Base-by-base conservation (phyloP, 2,113 vertebrate genomes). In the Gadus macrocephalus region DNA sequence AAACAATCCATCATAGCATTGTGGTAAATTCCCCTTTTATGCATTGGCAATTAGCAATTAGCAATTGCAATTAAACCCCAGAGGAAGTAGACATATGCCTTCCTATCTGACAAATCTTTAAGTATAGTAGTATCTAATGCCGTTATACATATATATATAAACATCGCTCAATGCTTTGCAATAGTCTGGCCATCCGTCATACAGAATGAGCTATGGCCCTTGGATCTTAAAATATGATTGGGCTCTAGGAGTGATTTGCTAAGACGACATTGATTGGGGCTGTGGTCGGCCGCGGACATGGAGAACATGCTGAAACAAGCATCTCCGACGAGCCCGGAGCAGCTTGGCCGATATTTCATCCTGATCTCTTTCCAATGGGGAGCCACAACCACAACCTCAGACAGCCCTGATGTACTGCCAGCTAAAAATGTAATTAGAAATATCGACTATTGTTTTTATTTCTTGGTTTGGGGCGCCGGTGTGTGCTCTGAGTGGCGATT, bases 291-390 rank as follows among this genome's bases (percentile, higher is more conserved):
- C 68, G 85, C 75, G 79, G 83, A 82, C 86, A 82, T 76, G 84
- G 76, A 69, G 82, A 90, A 88, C 76, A 84, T 89, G 89, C 89
- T 92, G 87, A 91, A 88, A 87, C 87, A 86, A 86, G 86, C 86
- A 88, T 83, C 86, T 87, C 86, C 79, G 74, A 73, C 6, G 8
- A 64, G 77, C 74, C 49, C 55, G 59, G 49, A 74, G 77, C 74
- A 68, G 85, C 86, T 81, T 74, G 74, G 76, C 74, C 84, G 80
- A 89, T 90, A 89, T 90, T 86, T 92, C 90, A 89, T 71, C 68
- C 73, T 87, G 87, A 89, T 86, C 69, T 80, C 68, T 86, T 87
- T 87, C 85, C 86, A 81, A 89, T 89, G 86, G 70, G 70, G 76
- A 78, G 60, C 55, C 28, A 17, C 65, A 68, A 68, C 70, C 70